A percentile compares a stretch with the other conserved stretches of the same genome.
These are phyloP conservation scores for Musca domestica DNA, from an alignment of 1,140 invertebrate species.

Conservation along the genomic window DNA sequence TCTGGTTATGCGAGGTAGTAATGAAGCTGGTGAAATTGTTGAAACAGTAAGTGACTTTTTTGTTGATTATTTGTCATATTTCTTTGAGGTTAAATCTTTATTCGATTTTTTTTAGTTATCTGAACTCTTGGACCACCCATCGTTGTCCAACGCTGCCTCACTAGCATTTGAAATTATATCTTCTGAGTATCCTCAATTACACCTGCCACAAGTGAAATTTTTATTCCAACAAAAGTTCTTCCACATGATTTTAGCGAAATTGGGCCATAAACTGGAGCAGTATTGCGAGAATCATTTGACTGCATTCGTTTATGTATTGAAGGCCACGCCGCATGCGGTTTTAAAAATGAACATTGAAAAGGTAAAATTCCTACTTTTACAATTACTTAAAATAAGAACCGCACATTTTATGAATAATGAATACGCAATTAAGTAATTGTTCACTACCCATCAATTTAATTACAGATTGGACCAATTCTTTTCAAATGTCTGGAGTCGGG, in stretches of 20 bases:
- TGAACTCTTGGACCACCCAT: conserved; percentile 48
- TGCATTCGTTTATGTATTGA: conserved; percentile 64
- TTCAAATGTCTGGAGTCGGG: conserved; percentile 64
- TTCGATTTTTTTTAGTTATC: conserved; percentile 34
- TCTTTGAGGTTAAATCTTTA: neutral
- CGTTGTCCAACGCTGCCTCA: conserved; percentile 35
- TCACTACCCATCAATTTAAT: too few species aligned
- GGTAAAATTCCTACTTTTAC: conserved; percentile 48
- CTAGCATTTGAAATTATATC: conserved; percentile 49
- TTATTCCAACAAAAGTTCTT: conserved; percentile 67
- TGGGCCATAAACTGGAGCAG: conserved; percentile 47
- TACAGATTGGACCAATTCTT: conserved; percentile 65
- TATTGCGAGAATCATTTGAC: conserved; percentile 61
- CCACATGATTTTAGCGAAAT: conserved; percentile 57
- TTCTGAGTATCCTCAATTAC: conserved; percentile 43
- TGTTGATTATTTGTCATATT: neutral
- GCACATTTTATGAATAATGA: too few species aligned
- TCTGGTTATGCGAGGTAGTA: conserved; percentile 41
- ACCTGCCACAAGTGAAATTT: conserved; percentile 47
- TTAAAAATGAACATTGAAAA: conserved; percentile 63
- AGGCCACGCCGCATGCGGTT: conserved; percentile 61
- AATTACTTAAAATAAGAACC: neutral
- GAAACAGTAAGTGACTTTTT: conserved; percentile 37
- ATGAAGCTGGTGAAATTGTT: conserved; percentile 43
- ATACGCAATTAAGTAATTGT: too few species aligned